Base-by-base conservation (phyloP, 1,140 invertebrate species). In the Drosophila baimaii region DNA sequence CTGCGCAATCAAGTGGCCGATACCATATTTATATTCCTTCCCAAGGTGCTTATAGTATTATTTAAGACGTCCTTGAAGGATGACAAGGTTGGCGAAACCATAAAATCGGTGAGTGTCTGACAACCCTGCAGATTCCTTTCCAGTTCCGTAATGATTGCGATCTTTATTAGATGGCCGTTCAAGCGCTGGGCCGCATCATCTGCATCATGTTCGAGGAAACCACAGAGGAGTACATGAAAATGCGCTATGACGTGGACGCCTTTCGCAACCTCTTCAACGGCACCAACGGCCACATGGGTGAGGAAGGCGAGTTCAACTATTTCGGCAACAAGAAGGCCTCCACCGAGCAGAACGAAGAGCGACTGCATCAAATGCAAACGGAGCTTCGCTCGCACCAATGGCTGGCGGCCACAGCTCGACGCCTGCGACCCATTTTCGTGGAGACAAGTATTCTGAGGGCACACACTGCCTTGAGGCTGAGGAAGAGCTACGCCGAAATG, bases 161-260 rank as follows among this genome's bases (percentile, higher is more conserved):
- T 3, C 6, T 33, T 33, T 3, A 8, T 29, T 68, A 92, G 90
- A 61, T 74, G 62, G 47, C 88, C 4, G 47, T 92, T 9, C 79
- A 90, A 66, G 81, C 91, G 0, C 46, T 92, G 12, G 91, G 91
- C 4, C 77, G 91, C 6, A 84, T 92, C 5, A 68, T 81, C 1
- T 84, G 79, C 57, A 66, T 92, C 2, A 90, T 92, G 74, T 92
- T 90, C 23, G 91, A 92, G 47, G 84, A 90, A 61, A 90, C 90
- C 3, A 78, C 74, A 0, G 78, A 91, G 25, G 80, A 84, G 41
- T 70, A 79, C 25, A 49, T 71, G 15, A 82, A 83, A 54, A 51
- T 57, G 12, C 79, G 63, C 5, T 91, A 89, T 29, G 86, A 90
- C 41, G 35, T 52, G 0, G 46, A 79, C 2, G 78, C 86, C 6